Evolutionary conservation across 2,797 vertebrate genomes (phyloP).

Genomic region (Morus bassanus): DNA sequence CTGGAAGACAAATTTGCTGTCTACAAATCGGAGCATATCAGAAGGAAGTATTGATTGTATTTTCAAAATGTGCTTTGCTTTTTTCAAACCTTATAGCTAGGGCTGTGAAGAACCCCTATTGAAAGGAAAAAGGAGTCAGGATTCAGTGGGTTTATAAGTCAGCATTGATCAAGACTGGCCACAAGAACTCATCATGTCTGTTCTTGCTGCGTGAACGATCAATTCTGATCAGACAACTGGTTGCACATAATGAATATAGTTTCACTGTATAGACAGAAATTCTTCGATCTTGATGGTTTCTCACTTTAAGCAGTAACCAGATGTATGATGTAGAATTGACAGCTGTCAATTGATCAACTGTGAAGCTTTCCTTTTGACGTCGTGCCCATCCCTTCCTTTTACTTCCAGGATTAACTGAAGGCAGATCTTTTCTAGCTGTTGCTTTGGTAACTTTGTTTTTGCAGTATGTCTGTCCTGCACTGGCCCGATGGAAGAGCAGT

Average conservation of each 20-base stretch:
- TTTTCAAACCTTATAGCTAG: background rate
- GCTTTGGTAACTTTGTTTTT: slow-evolving; percentile 39
- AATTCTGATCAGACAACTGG: slow-evolving; percentile 14
- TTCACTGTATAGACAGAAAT: background rate
- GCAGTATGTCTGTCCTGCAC: slow-evolving; percentile 44
- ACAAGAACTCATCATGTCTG: background rate
- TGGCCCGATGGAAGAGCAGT: slow-evolving; percentile 19
- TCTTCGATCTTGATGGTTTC: background rate
- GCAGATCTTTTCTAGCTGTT: slow-evolving; percentile 26
- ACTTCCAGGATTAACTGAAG: background rate
- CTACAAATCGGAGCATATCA: background rate
- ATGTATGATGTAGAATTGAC: background rate
- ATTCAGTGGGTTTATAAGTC: background rate
- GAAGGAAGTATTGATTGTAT: background rate
- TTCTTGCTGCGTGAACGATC: background rate
- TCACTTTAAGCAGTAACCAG: background rate
- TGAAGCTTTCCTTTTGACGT: background rate
- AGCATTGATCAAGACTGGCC: background rate
- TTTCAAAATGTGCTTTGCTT: background rate
- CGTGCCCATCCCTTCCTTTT: background rate
- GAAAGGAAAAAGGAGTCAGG: background rate
- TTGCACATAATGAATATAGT: background rate
- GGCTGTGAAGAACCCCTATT: background rate
- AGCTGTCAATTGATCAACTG: background rate
- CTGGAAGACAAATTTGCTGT: background rate